Base-by-base conservation (phyloP, 2,888 invertebrate genomes). In the Leucophenga maculata region DNA sequence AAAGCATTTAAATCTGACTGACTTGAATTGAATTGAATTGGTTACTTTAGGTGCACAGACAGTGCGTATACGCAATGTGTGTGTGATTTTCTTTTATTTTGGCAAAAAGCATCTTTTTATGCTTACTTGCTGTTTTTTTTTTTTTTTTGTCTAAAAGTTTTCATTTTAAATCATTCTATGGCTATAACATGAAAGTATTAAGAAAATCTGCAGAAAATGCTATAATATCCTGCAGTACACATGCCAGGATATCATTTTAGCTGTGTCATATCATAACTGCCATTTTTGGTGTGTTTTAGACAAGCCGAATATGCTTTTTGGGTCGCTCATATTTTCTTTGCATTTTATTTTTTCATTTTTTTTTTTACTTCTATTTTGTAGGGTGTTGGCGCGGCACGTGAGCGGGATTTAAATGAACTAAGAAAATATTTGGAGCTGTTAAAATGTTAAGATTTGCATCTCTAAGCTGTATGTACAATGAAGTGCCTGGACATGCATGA, bases 211-310 rank as follows among this genome's bases (percentile, higher is more conserved):
- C n/a, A 50, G 3, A 50, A 50, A 39, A 39, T 39, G 3, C 4
- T 39, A 39, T 39, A 6, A 3, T 9, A 39, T 39, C 11, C 1
- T 39, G 1, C 1, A 39, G 11, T 39, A 39, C 39, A 39, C 39
- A 39, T 39, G 39, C 39, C 8, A 1, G 4, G 39, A 54, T 14
- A 11, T 57, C 26, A 13, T 4, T 26, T 57, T 57, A 3, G 32
- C 59, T 14, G 6, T 32, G 62, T 46, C 22, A 20, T 48, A 32
- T 18, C 39, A 46, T 78, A 83, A 80, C 77, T 82, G 80, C 82
- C 80, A 83, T 80, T 80, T 83, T 26, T 26, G 26, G 26, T 26
- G 77, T 80, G 80, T 76, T 74, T 79, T 65, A 75, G 80, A 82
- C 83, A 80, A 77, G 9, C 62, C 44, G 9, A 60, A 60, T 60